phyloP scores from a whole-genome alignment of 2,888 invertebrate species.

The Alsophila aescularia region DNA sequence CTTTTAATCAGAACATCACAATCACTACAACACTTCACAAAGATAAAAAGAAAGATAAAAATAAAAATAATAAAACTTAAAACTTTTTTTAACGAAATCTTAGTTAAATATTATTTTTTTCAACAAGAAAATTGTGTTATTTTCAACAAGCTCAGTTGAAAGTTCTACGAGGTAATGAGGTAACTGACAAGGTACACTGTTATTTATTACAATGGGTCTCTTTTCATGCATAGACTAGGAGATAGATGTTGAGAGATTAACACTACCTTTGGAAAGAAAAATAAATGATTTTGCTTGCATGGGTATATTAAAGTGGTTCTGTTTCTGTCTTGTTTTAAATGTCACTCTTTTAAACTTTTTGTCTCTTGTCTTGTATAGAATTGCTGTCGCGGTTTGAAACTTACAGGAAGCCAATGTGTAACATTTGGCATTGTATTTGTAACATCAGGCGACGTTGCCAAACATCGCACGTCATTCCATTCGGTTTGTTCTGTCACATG shows the following conservation, averaged over 20 bases:
- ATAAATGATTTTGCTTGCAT: background rate
- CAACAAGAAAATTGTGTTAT: background rate
- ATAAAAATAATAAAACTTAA: background rate
- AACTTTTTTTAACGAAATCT: background rate
- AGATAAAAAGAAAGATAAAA: background rate
- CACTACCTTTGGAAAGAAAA: background rate
- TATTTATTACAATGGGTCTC: constrained; percentile 50
- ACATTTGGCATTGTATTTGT: no score
- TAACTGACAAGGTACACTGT: constrained; percentile 29
- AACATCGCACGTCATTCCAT: no score
- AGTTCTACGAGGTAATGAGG: constrained; percentile 45
- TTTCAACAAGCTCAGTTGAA: constrained; percentile 28
- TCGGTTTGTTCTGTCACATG: no score
- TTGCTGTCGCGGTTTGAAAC: no score
- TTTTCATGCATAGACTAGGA: constrained; percentile 42
- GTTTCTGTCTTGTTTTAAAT: no score
- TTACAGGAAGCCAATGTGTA: no score
- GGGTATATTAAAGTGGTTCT: no score
- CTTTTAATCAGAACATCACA: constrained; percentile 8
- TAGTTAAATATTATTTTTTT: no score
- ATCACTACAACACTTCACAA: background rate
- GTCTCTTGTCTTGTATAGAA: no score
- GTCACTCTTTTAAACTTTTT: no score
- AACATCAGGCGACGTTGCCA: no score
- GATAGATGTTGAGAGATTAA: constrained; percentile 7